These are phyloP conservation scores for Drosophila anomalata DNA, from an alignment of 2,888 invertebrate species.

Conservation along the genomic window DNA sequence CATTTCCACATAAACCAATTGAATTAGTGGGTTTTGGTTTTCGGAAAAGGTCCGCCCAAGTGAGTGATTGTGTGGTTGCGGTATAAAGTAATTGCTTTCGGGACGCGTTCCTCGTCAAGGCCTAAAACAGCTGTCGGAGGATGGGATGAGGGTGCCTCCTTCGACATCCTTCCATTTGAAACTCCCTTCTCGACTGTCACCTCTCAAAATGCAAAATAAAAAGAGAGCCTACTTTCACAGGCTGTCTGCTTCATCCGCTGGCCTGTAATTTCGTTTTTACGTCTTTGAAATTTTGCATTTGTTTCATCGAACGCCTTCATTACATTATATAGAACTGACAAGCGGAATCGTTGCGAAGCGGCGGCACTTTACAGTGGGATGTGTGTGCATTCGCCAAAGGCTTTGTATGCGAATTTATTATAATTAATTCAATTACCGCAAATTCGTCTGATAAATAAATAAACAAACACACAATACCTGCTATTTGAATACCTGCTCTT, in stretches of 20 bases:
- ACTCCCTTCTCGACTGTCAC: conserved; percentile 14
- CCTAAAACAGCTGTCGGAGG: conserved; percentile 48
- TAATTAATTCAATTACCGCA: conserved; percentile 19
- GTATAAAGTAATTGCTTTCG: conserved; percentile 48
- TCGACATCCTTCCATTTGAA: not conserved
- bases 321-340: conserved; percentile 73
- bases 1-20: conserved; percentile 2
- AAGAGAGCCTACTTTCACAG: conserved; percentile 22
- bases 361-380: conserved; percentile 60
- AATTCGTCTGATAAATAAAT: not conserved
- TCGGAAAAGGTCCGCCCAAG: conserved; percentile 2
- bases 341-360: conserved; percentile 51
- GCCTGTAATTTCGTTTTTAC: conserved; percentile 71
- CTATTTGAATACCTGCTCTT: not conserved
- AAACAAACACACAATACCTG: not conserved
- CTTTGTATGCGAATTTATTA: not conserved
- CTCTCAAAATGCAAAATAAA: conserved; percentile 5
- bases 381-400: not conserved
- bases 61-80: conserved; percentile 16
- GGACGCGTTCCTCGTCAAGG: conserved; percentile 28
- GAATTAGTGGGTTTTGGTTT: not conserved
- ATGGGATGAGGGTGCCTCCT: not conserved
- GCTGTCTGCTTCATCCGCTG: conserved; percentile 46
- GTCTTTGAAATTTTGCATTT: conserved; percentile 76
- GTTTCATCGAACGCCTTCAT: conserved; percentile 79